Evolutionary conservation across 2,113 vertebrate species (phyloP), one percentile per base, ranked within the genome.

Genomic region (Cervus canadensis): DNA sequence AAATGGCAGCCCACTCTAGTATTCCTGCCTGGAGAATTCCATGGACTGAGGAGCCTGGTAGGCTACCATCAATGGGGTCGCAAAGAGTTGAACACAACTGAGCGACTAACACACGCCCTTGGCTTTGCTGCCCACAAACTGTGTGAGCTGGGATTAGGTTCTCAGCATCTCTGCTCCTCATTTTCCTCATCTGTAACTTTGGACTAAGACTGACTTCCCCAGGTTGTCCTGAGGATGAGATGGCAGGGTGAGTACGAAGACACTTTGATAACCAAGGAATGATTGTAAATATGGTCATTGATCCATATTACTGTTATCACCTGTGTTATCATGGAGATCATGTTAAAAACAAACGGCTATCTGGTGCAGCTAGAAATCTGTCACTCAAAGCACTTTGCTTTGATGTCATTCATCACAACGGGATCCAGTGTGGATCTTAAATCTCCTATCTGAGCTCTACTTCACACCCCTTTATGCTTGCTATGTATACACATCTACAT

Each of bases 251-350:
- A 36, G 8, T 71, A 36, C 10, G 52, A 60, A 48, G 64, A 40
- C 11, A 6, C 15, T 57, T 28, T 6, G 82, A 54, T 16, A 25
- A 43, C 62, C 25, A 3, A 5, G 14, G 30, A n/a, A 3, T 15
- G 33, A n/a, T 1, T 4, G 30, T n/a, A 30, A 26, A 30, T 12
- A 9, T 16, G 3, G 40, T 0, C 64, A 26, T 54, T 74, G 23
- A 1, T 33, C 57, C 17, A 9, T 1, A 0, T 14, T n/a, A 26
- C 3, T 19, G 14, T 10, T 16, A 30, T 17, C 3, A 1, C 71
- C 54, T 3, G 11, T 17, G 62, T 33, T 33, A 11, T 28, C 40
- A 25, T 11, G 52, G 30, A 30, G 52, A 28, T 36, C 40, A 1
- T n/a, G 57, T n/a, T 50, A 5, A n/a, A 14, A 52, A 30, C 86